These are phyloP conservation scores for Lithosia quadra DNA, from an alignment of 2,888 invertebrate species.

Conservation along the genomic window DNA sequence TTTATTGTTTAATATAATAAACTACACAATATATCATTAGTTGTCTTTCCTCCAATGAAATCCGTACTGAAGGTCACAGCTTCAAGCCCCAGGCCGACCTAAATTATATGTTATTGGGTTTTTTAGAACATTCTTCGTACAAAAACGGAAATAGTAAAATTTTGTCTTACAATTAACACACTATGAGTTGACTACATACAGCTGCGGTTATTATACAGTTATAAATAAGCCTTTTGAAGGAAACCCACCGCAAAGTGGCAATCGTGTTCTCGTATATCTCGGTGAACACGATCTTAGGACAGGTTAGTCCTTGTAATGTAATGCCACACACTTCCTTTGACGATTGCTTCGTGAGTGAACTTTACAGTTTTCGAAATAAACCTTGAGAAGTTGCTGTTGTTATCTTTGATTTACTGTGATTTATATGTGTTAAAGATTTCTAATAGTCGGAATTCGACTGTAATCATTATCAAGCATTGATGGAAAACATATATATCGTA, in stretches of 20 bases:
- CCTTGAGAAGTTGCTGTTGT: background rate
- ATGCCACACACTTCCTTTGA: slow-evolving; percentile 5
- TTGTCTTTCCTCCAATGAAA: no score
- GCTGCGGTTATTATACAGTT: background rate
- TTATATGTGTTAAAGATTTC: background rate
- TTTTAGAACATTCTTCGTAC: background rate
- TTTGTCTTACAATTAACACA: background rate
- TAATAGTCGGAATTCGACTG: background rate
- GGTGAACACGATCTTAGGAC: background rate
- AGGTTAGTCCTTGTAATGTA: slow-evolving; percentile 5
- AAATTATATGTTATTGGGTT: no score
- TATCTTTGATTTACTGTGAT: background rate
- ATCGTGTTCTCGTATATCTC: slow-evolving; percentile 2
- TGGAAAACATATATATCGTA: no score
- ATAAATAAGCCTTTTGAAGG: background rate
- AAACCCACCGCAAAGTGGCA: background rate
- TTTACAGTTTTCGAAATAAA: background rate
- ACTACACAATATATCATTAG: no score
- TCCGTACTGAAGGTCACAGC: no score
- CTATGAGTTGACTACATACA: background rate
- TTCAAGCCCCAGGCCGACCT: no score
- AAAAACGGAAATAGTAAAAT: background rate
- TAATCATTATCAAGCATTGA: no score
- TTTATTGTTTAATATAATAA: no score
- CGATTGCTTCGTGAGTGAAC: no score